phyloP scores from a whole-genome alignment of 2,888 invertebrate species.

The Trissoscelio sp. region DNA sequence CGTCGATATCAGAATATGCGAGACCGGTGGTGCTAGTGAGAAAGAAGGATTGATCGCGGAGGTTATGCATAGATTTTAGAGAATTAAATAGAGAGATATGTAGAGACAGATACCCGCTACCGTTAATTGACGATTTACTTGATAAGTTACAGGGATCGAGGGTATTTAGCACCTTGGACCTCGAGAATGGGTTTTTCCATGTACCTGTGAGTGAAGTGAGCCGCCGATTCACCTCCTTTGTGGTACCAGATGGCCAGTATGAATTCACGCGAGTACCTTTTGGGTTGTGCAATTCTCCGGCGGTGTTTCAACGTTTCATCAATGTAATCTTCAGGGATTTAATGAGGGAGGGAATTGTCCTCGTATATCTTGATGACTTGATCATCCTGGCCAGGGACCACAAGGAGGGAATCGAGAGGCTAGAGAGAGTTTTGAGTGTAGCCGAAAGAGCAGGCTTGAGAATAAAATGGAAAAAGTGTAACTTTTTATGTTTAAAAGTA shows the following conservation, averaged over 20 bases:
- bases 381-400: not conserved
- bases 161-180: not conserved
- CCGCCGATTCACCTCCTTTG: not conserved
- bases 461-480: slow-evolving; percentile 2
- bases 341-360: not conserved
- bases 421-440: not conserved
- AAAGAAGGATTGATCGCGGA: slow-evolving; percentile 5
- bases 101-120: slow-evolving; percentile 8
- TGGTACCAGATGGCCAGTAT: slow-evolving; percentile 5
- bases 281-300: not conserved
- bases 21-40: slow-evolving; percentile 1
- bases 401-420: not conserved
- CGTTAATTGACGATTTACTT: not conserved
- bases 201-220: not conserved
- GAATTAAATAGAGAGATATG: not conserved
- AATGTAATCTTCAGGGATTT: not conserved
- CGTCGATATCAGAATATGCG: slow-evolving; percentile 8
- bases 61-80: slow-evolving; percentile 4
- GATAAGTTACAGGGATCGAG: not conserved
- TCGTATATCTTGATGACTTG: slow-evolving; percentile 2
- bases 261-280: slow-evolving; percentile 2
- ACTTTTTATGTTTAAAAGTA: not conserved
- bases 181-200: slow-evolving; percentile 5
- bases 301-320: not conserved
- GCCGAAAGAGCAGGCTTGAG: slow-evolving; percentile 3